phyloP scores from a whole-genome alignment of 2,113 vertebrate genomes.

The Zingel zingel region DNA sequence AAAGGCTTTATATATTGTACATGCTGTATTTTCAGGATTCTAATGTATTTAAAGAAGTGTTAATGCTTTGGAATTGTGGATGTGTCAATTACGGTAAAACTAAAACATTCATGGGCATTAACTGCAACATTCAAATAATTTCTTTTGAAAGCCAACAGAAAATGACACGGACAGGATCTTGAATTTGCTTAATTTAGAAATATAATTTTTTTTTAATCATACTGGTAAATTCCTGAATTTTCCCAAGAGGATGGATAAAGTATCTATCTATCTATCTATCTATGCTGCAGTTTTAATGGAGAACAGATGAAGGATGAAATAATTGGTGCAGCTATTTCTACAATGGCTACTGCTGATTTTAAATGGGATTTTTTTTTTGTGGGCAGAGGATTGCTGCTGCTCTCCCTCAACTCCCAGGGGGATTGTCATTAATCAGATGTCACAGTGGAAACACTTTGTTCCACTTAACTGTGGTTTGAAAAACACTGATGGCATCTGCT shows the following conservation, averaged over 20 bases:
- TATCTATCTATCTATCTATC: too few species aligned
- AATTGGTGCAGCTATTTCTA: slow-evolving; percentile 40
- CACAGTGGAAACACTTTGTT: slow-evolving; percentile 66
- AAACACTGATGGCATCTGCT: slow-evolving; percentile 40
- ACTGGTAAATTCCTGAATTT: not conserved
- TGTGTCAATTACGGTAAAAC: not conserved
- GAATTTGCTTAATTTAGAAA: slow-evolving; percentile 36
- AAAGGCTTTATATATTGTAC: slow-evolving; percentile 5
- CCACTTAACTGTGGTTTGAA: slow-evolving; percentile 54
- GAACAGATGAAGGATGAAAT: slow-evolving; percentile 34
- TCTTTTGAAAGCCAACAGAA: slow-evolving; percentile 2
- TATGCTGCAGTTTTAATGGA: not conserved
- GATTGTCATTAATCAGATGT: slow-evolving; percentile 71
- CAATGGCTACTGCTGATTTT: slow-evolving; percentile 38
- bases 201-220: slow-evolving; percentile 23
- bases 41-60: slow-evolving; percentile 23
- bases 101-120: slow-evolving; percentile 37
- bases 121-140: slow-evolving; percentile 21
- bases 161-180: slow-evolving; percentile 19
- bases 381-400: slow-evolving; percentile 49
- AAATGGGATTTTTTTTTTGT: slow-evolving; percentile 52
- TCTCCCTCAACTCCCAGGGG: slow-evolving; percentile 39
- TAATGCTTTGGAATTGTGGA: slow-evolving; percentile 13
- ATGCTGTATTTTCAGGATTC: not conserved
- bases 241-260: too few species aligned